phyloP scores from a whole-genome alignment of 2,113 vertebrate genomes.

The Pelodiscus sinensis region DNA sequence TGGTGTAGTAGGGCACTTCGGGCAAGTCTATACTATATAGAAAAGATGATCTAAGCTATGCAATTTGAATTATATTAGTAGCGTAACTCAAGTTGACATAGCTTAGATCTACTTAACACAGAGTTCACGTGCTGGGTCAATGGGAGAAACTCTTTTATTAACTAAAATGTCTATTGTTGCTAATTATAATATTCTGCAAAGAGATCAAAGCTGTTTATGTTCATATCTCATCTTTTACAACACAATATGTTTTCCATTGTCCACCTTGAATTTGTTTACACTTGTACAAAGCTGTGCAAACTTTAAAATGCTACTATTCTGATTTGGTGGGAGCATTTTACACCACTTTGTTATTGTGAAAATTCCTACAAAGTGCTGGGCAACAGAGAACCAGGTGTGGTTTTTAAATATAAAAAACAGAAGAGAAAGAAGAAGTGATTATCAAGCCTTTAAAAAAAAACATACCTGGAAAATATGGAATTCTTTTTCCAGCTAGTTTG shows the following conservation, averaged over 20 bases:
- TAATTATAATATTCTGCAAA: background rate
- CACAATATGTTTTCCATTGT: background rate
- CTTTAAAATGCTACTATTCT: background rate
- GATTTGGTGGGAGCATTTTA: background rate
- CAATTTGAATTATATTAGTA: too few relatives aligned
- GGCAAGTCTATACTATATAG: too few relatives aligned
- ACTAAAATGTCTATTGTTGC: background rate
- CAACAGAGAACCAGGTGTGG: background rate
- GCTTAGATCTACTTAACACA: too few relatives aligned
- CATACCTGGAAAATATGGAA: conserved; percentile 96
- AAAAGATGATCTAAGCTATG: too few relatives aligned
- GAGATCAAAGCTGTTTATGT: background rate
- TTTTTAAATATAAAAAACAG: background rate
- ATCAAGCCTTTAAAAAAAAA: background rate
- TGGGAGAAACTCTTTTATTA: background rate
- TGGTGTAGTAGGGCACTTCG: too few relatives aligned
- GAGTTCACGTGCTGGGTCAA: too few relatives aligned
- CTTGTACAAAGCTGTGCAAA: background rate
- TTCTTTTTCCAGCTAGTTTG: conserved; percentile 93
- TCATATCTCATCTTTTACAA: background rate
- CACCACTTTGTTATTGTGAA: background rate
- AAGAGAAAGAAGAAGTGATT: background rate
- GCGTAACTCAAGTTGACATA: too few relatives aligned
- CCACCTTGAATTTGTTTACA: background rate
- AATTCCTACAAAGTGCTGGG: background rate